phyloP scores from a whole-genome alignment of 2,797 vertebrate genomes.

The Poeciliopsis presidionis region DNA sequence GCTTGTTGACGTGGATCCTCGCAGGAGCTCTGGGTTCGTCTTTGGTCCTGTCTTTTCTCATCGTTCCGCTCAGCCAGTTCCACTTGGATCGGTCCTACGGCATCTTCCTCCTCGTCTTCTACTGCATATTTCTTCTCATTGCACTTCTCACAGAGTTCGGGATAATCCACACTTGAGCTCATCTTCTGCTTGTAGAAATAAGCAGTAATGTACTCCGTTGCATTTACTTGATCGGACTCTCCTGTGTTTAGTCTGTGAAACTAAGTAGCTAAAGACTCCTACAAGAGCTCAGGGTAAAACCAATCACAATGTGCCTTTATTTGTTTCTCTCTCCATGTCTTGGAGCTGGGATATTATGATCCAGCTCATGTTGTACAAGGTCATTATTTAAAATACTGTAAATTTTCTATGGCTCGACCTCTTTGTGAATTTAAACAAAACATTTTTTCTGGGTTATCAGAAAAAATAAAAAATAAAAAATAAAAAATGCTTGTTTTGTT shows the following conservation, averaged over 20 bases:
- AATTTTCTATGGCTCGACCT: constrained; percentile 45
- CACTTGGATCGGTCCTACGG: constrained; percentile 85
- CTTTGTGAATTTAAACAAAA: constrained; percentile 34
- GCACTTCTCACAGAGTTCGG: constrained; percentile 92
- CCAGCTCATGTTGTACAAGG: constrained; percentile 11
- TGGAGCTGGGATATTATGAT: constrained; percentile 15
- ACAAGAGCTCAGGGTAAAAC: constrained; percentile 47
- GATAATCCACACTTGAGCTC: constrained; percentile 72
- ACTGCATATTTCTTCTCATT: constrained; percentile 49
- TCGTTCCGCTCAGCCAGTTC: constrained; percentile 87
- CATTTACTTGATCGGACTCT: constrained; percentile 4
- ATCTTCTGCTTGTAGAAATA: constrained; percentile 23
- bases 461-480: not conserved
- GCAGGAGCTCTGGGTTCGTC: constrained; percentile 89
- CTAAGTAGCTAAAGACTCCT: constrained; percentile 8
- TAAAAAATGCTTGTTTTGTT: constrained; percentile 11
- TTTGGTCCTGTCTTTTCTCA: constrained; percentile 88
- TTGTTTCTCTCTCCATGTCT: not conserved
- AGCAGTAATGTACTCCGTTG: constrained; percentile 9
- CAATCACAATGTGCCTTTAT: constrained; percentile 50
- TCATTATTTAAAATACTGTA: constrained; percentile 35
- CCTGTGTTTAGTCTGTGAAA: constrained; percentile 16
- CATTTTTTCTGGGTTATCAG: constrained; percentile 44
- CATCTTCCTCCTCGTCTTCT: constrained; percentile 78
- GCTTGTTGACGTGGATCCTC: constrained; percentile 90